Evolutionary conservation across 2,113 vertebrate genomes (phyloP).

Genomic region (Tupaia chinensis): DNA sequence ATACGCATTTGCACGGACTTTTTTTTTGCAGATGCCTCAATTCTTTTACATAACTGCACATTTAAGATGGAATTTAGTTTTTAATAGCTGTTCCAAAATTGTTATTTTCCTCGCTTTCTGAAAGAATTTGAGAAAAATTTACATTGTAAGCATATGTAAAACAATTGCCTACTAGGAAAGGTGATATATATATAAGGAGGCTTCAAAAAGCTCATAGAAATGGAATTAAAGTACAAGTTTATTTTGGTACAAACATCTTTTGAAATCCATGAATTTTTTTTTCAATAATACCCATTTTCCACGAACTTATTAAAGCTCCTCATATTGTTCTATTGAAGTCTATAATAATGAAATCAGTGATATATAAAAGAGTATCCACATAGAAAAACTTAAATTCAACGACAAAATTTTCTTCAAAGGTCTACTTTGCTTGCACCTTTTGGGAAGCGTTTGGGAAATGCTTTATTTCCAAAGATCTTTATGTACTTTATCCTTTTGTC

Average conservation of each 20-base stretch:
- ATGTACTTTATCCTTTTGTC: background rate
- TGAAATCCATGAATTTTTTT: no score
- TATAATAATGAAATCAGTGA: slow-evolving; percentile 36
- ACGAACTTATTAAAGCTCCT: no score
- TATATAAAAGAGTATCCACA: background rate
- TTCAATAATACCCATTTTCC: no score
- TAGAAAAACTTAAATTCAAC: slow-evolving; percentile 40
- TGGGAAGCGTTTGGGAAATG: background rate
- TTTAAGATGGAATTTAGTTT: slow-evolving; percentile 40
- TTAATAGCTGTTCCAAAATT: slow-evolving; percentile 35
- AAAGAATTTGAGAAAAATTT: slow-evolving; percentile 42
- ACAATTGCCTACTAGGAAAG: slow-evolving; percentile 6
- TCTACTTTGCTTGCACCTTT: slow-evolving; percentile 7
- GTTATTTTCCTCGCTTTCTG: slow-evolving; percentile 30
- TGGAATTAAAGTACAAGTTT: no score
- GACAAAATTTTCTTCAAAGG: background rate
- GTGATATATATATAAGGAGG: no score
- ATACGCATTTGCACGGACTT: no score
- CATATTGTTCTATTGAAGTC: slow-evolving; percentile 45
- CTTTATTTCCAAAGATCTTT: slow-evolving; percentile 48
- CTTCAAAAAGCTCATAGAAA: no score
- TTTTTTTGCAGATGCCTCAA: background rate
- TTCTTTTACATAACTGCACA: background rate
- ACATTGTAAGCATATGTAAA: background rate
- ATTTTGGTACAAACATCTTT: no score